Conservation (phyloP, 1,140 invertebrate genomes). For the Cephus cinctus region DNA sequence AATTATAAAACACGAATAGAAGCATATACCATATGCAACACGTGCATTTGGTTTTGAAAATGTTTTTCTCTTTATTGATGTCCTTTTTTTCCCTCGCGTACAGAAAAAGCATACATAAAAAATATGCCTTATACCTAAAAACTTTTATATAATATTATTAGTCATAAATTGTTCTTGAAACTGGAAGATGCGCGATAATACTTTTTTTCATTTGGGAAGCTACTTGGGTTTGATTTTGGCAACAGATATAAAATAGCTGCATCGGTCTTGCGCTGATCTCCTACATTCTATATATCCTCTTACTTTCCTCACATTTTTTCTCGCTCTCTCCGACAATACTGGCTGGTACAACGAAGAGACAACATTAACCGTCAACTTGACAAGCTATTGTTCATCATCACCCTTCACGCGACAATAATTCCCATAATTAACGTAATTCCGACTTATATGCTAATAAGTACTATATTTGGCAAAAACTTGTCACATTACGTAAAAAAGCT, state of each 20-base stretch:
- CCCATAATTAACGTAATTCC: conserved; percentile 13
- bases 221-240: conserved; percentile 29
- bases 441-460: conserved; percentile 53
- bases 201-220: conserved; percentile 36
- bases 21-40: no score
- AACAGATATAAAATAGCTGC: conserved; percentile 40
- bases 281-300: conserved; percentile 18
- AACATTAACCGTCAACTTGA: no score
- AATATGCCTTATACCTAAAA: conserved; percentile 55
- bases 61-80: conserved; percentile 39
- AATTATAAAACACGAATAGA: no score
- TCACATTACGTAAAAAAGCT: conserved; percentile 56
- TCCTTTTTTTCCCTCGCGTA: conserved; percentile 48
- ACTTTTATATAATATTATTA: conserved; percentile 36
- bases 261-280: no score
- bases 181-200: conserved; percentile 53
- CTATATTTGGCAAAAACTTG: conserved; percentile 54
- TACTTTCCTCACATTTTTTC: conserved; percentile 13
- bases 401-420: conserved; percentile 23
- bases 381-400: no score
- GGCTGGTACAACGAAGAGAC: no score
- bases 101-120: conserved; percentile 60
- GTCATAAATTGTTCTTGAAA: conserved; percentile 32
- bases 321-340: no score
- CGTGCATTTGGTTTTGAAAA: conserved; percentile 22